Conservation (phyloP, 2,797 vertebrate species). For the Micropoecilia bifurca region DNA sequence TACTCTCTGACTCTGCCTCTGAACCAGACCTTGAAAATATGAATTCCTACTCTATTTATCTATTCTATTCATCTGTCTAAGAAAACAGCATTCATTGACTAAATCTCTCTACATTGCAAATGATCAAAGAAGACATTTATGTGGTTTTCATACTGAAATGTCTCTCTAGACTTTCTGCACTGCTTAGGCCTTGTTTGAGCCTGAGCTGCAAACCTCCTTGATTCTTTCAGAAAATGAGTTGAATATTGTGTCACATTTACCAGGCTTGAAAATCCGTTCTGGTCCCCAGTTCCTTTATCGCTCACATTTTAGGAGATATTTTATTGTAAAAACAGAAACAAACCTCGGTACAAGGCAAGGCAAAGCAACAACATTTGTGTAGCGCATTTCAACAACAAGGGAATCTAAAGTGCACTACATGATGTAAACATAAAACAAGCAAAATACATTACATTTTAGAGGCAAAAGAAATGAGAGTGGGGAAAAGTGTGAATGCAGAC, state of each 20-base stretch:
- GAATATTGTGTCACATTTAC: not conserved
- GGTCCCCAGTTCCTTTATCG: not conserved
- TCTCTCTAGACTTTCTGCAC: not conserved
- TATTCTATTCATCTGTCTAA: not conserved
- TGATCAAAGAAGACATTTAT: not conserved
- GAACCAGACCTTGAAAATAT: not conserved
- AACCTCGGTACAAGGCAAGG: not conserved
- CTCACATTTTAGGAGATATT: not conserved
- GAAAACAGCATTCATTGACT: not conserved
- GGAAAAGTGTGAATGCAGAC: not conserved
- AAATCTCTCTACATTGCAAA: not conserved
- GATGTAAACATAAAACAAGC: not conserved
- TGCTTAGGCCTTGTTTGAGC: not conserved
- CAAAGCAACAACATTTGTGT: not conserved
- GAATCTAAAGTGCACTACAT: not conserved
- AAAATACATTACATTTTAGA: not conserved
- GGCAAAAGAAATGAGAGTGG: not conserved
- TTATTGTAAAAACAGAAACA: not conserved
- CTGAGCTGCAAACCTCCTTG: not conserved
- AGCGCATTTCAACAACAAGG: not conserved
- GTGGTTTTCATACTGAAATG: not conserved
- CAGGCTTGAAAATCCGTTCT: not conserved
- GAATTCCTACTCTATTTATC: not conserved
- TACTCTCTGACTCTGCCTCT: constrained; percentile 4
- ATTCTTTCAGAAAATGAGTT: not conserved